These are phyloP conservation scores for Pseudachorutes palmiensis DNA, from an alignment of 1,140 invertebrate genomes.

Conservation along the genomic window DNA sequence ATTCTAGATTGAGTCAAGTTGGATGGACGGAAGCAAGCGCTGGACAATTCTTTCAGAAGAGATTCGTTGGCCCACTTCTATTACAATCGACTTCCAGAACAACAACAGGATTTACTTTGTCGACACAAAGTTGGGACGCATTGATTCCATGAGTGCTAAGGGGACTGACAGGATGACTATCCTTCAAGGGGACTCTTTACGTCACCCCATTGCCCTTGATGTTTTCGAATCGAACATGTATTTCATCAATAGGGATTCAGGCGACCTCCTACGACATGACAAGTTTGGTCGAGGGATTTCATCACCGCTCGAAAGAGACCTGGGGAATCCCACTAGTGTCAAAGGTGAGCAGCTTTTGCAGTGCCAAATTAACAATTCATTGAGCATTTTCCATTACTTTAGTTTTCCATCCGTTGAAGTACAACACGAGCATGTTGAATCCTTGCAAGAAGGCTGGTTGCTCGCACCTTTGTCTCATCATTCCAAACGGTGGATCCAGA, in stretches of 20 bases:
- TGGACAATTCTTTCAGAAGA: conserved; percentile 66
- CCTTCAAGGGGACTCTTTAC: conserved; percentile 58
- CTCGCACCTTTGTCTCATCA: conserved; percentile 81
- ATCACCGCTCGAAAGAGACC: conserved; percentile 64
- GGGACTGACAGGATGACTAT: conserved; percentile 68
- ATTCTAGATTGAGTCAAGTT: conserved; percentile 69
- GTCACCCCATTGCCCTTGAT: conserved; percentile 78
- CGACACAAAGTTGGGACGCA: conserved; percentile 85
- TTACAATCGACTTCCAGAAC: conserved; percentile 83
- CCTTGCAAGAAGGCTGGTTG: conserved; percentile 64
- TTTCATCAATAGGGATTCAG: conserved; percentile 75
- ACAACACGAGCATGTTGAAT: conserved; percentile 65
- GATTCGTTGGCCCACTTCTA: conserved; percentile 73
- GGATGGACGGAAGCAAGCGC: conserved; percentile 90
- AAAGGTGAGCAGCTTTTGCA: conserved; percentile 50
- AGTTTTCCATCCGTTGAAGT: conserved; percentile 69
- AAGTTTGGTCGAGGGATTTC: conserved; percentile 94
- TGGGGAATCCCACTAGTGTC: conserved; percentile 73
- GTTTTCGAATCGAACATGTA: conserved; percentile 86
- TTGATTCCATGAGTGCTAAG: conserved; percentile 79
- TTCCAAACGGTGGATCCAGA: conserved; percentile 66
- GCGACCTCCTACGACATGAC: conserved; percentile 76
- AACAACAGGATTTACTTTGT: conserved; percentile 89
- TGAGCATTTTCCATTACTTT: conserved; percentile 39
- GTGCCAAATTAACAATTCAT: conserved; percentile 33